Evolutionary conservation across 1,140 invertebrate genomes (phyloP).

Genomic region (Chrysoperla carnea): DNA sequence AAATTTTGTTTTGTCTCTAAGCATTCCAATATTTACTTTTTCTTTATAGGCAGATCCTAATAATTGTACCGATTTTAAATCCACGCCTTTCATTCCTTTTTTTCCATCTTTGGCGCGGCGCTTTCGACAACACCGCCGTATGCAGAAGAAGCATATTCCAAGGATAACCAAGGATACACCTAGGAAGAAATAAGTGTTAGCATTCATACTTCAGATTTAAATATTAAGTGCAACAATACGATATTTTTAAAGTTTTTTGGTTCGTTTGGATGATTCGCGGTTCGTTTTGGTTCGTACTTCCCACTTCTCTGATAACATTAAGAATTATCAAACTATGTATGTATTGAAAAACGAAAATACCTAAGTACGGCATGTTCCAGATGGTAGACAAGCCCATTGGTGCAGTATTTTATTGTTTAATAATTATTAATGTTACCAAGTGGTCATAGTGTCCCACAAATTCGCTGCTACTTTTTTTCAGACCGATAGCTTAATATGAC

Average conservation of each 20-base stretch:
- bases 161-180: constrained; percentile 64
- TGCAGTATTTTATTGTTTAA: no score
- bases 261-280: neutral
- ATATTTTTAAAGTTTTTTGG: neutral
- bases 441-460: no score
- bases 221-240: constrained; percentile 1
- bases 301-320: no score
- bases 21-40: constrained; percentile 49
- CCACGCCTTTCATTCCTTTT: constrained; percentile 90
- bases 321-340: no score
- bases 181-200: constrained; percentile 14
- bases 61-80: constrained; percentile 89
- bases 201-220: neutral
- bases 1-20: no score
- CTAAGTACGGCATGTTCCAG: no score
- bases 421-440: no score
- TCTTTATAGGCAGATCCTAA: constrained; percentile 93
- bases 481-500: no score
- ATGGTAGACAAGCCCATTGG: no score
- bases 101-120: constrained; percentile 89
- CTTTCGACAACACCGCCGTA: constrained; percentile 86
- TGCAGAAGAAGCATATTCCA: constrained; percentile 83
- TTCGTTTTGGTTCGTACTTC: no score
- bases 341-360: no score
- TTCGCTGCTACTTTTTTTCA: no score